A percentile compares a stretch with the other conserved stretches of the same genome.
These are phyloP conservation scores for Mastigias papua DNA, from an alignment of 30 jellyfish, hydroid and myxozoan genomes.

Conservation along the genomic window DNA sequence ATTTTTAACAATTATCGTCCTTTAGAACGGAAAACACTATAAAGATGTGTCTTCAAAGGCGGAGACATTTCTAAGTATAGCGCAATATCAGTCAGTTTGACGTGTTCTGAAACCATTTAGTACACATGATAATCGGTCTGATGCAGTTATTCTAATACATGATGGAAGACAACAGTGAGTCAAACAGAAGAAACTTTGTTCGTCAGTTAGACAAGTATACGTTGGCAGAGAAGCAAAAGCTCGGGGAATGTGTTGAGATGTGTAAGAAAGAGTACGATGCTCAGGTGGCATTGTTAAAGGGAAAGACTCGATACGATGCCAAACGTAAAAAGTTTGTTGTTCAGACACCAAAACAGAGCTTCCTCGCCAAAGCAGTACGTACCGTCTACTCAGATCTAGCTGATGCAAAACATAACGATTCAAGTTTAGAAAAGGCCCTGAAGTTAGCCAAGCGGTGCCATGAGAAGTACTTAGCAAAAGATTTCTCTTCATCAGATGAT, in stretches of 20 bases:
- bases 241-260: conserved; percentile 47
- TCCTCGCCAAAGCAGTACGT: conserved; percentile 64
- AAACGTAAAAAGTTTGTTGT: conserved; percentile 56
- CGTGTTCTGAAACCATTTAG: too few relatives aligned
- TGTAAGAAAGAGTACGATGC: conserved; percentile 26
- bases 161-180: conserved; percentile 13
- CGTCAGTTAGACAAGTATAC: conserved; percentile 52
- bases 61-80: too few relatives aligned
- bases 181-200: conserved; percentile 29
- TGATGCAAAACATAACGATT: conserved; percentile 48
- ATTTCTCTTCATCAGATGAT: conserved; percentile 31
- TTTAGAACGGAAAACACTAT: too few relatives aligned
- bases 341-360: conserved; percentile 63
- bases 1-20: too few relatives aligned
- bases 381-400: conserved; percentile 40
- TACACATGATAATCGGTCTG: too few relatives aligned
- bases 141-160: not conserved
- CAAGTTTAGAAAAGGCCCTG: conserved; percentile 41
- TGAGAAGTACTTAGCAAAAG: conserved; percentile 67
- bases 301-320: conserved; percentile 61
- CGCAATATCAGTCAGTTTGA: too few relatives aligned
- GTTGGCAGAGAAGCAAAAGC: conserved; percentile 63
- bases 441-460: conserved; percentile 74
- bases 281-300: not conserved
- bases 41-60: too few relatives aligned